Evolutionary conservation across 1,140 invertebrate species (phyloP).

Genomic region (Arion vulgaris): DNA sequence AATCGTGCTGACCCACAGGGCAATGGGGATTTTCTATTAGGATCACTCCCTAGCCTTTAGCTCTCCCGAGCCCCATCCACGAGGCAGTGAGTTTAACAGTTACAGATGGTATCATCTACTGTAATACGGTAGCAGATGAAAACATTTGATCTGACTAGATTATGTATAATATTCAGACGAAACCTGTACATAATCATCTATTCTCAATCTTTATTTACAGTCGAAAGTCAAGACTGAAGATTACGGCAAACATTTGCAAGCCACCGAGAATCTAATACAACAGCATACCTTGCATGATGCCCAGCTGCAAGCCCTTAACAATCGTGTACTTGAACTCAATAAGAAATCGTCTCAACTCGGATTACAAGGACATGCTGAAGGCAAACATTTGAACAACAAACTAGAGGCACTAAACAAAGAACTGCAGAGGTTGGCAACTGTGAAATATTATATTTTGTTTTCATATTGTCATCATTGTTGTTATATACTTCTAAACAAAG

Average conservation of each 20-base stretch:
- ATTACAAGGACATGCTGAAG: slow-evolving; percentile 77
- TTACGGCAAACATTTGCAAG: slow-evolving; percentile 91
- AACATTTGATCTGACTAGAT: no score
- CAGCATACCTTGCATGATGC: slow-evolving; percentile 93
- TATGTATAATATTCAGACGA: no score
- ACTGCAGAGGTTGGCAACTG: slow-evolving; percentile 76
- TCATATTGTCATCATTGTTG: background rate
- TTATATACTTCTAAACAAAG: background rate
- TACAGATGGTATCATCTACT: no score
- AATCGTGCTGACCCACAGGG: no score
- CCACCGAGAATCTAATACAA: slow-evolving; percentile 93
- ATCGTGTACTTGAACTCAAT: slow-evolving; percentile 76
- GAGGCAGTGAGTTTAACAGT: no score
- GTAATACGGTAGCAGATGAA: no score
- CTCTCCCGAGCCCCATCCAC: no score
- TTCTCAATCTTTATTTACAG: slow-evolving; percentile 51
- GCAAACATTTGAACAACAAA: slow-evolving; percentile 79
- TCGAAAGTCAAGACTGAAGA: slow-evolving; percentile 79
- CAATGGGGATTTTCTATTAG: no score
- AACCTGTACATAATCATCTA: no score
- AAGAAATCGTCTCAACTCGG: slow-evolving; percentile 70
- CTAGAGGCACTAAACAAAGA: slow-evolving; percentile 82
- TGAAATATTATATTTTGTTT: no score
- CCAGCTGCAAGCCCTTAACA: slow-evolving; percentile 76
- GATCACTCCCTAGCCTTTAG: no score